A percentile compares a stretch with the other conserved stretches of the same genome.
Conservation (phyloP, 2,888 invertebrate genomes). For the Syrphus vitripennis region DNA sequence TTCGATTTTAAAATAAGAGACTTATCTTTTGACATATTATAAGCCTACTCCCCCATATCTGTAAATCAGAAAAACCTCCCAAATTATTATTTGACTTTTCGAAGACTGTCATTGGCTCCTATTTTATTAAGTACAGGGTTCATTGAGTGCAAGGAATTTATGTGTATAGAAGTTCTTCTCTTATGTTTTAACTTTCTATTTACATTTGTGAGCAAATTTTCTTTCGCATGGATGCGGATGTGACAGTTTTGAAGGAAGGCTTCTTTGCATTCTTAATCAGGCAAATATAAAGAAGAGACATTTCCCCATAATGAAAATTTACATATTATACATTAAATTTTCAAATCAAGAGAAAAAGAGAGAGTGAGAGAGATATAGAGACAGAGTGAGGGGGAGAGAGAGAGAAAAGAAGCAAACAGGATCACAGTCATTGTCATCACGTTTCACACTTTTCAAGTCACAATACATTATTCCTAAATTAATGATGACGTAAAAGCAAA, state of each 20-base stretch:
- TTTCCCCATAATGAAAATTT: neutral
- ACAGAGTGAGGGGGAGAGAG: neutral
- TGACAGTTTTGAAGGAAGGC: slow-evolving; percentile 20
- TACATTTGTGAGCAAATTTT: slow-evolving; percentile 40
- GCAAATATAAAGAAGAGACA: neutral
- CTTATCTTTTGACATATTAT: slow-evolving; percentile 10
- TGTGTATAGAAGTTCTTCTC: neutral
- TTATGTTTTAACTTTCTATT: slow-evolving; percentile 45
- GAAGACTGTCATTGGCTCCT: neutral
- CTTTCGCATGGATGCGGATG: slow-evolving; percentile 50
- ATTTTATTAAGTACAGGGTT: slow-evolving; percentile 25
- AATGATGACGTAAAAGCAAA: slow-evolving; percentile 7
- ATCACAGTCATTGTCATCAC: slow-evolving; percentile 17
- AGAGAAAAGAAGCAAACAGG: neutral
- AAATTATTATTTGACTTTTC: neutral
- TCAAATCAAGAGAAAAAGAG: neutral
- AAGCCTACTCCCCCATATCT: neutral
- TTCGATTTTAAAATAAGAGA: slow-evolving; percentile 24
- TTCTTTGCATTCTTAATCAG: slow-evolving; percentile 44
- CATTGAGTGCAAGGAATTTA: neutral
- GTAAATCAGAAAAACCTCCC: neutral
- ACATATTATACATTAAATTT: neutral
- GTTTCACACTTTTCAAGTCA: slow-evolving; percentile 9
- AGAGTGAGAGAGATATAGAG: no score
- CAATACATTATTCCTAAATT: neutral